Conservation (phyloP, 2,888 invertebrate genomes). For the Epsilonema sp. region DNA sequence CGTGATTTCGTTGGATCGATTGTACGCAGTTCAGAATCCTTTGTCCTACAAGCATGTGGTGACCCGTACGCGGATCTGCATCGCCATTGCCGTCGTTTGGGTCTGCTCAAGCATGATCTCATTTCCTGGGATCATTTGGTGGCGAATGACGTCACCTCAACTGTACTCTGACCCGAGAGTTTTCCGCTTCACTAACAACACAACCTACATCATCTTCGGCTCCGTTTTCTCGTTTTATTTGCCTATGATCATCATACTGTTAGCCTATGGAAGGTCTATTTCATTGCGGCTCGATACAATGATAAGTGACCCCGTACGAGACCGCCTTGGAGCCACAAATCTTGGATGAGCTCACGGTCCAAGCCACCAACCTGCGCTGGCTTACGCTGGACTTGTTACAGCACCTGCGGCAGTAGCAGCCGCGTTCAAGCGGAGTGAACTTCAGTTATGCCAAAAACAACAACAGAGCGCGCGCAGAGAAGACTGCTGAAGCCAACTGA, state of each 20-base stretch:
- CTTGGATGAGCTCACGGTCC: too few relatives aligned
- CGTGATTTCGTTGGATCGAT: constrained; percentile 45
- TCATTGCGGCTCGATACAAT: too few relatives aligned
- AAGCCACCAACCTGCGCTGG: too few relatives aligned
- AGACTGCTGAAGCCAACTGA: too few relatives aligned
- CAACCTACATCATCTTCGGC: constrained; percentile 86
- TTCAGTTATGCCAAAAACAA: too few relatives aligned
- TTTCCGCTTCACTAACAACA: constrained; percentile 87
- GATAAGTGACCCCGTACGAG: too few relatives aligned
- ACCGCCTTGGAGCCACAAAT: too few relatives aligned
- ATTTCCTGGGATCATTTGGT: constrained; percentile 70
- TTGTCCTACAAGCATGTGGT: constrained; percentile 87
- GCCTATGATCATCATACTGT: constrained; percentile 88
- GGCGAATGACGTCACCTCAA: constrained; percentile 37
- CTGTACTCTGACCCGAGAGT: constrained; percentile 13
- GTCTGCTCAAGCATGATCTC: constrained; percentile 86
- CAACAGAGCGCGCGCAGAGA: too few relatives aligned
- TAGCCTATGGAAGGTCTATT: too few relatives aligned
- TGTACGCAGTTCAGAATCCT: constrained; percentile 80
- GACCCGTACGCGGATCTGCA: constrained; percentile 63
- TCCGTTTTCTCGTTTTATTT: constrained; percentile 93
- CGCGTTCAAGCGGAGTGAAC: too few relatives aligned
- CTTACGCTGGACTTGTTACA: too few relatives aligned
- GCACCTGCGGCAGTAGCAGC: too few relatives aligned
- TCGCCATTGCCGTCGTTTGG: constrained; percentile 83